These are phyloP conservation scores for Redunca redunca DNA, from an alignment of 2,113 vertebrate species.

Conservation along the genomic window DNA sequence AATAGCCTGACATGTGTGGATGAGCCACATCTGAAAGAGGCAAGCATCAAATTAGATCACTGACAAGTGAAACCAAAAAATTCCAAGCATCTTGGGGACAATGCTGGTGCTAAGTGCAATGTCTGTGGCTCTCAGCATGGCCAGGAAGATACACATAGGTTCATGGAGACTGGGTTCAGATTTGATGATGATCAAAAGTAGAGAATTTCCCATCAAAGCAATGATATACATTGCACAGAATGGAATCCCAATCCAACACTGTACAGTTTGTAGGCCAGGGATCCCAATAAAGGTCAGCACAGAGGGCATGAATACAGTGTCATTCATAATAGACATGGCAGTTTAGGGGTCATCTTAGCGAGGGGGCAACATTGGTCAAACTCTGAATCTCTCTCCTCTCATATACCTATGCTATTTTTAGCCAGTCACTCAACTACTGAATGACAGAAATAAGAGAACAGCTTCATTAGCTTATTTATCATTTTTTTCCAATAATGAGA, in stretches of 20 bases:
- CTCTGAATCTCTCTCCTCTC: not conserved
- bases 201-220: not conserved
- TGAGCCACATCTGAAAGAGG: not conserved
- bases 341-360: not conserved
- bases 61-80: not conserved
- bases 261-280: not conserved
- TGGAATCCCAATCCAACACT: constrained; percentile 13
- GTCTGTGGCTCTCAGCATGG: not conserved
- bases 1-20: not conserved
- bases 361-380: not conserved
- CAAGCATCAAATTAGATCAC: not conserved
- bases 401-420: not conserved
- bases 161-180: not conserved
- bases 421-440: not conserved
- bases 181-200: not conserved
- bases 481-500: not conserved
- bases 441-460: not conserved
- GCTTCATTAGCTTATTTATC: not conserved
- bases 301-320: not conserved
- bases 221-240: not conserved
- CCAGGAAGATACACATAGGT: not conserved
- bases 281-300: not conserved
- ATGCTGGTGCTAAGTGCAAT: constrained; percentile 1
- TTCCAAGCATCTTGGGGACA: not conserved
- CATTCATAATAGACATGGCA: not conserved